These are phyloP conservation scores for Drosophila kuntzei DNA, from an alignment of 2,888 invertebrate genomes.

Conservation along the genomic window DNA sequence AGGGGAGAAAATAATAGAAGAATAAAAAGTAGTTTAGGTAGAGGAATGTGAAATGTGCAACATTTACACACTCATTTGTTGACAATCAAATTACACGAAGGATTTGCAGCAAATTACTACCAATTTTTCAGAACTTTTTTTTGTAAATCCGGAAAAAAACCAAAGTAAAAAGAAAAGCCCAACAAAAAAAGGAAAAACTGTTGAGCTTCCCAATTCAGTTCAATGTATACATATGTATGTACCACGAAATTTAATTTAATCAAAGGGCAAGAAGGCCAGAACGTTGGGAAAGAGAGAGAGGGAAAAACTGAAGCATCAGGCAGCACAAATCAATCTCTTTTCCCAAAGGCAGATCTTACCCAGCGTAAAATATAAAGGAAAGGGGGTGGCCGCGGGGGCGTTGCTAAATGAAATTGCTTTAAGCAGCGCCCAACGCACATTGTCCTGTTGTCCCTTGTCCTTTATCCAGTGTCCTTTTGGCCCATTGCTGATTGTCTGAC, in stretches of 20 bases:
- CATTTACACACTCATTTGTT: slow-evolving; percentile 80
- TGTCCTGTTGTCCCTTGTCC: slow-evolving; percentile 41
- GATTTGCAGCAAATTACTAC: slow-evolving; percentile 76
- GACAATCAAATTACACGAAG: slow-evolving; percentile 77
- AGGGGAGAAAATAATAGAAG: slow-evolving; percentile 6
- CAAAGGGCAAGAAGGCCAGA: slow-evolving; percentile 79
- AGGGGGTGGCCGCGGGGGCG: slow-evolving; percentile 43
- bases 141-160: slow-evolving; percentile 52
- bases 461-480: slow-evolving; percentile 74
- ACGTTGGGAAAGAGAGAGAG: not conserved
- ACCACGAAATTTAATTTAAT: slow-evolving; percentile 84
- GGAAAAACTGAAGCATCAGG: slow-evolving; percentile 17
- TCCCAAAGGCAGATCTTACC: slow-evolving; percentile 62
- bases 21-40: slow-evolving; percentile 11
- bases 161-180: slow-evolving; percentile 28
- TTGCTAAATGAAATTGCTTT: slow-evolving; percentile 77
- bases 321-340: slow-evolving; percentile 83
- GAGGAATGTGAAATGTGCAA: slow-evolving; percentile 68
- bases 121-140: slow-evolving; percentile 75
- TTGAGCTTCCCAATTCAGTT: slow-evolving; percentile 41
- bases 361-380: slow-evolving; percentile 7
- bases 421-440: slow-evolving; percentile 69
- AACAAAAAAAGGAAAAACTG: slow-evolving; percentile 7
- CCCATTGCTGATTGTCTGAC: slow-evolving; percentile 77
- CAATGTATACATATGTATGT: slow-evolving; percentile 80